These are phyloP conservation scores for Abrostola tripartita DNA, from an alignment of 2,888 invertebrate genomes.

Conservation along the genomic window DNA sequence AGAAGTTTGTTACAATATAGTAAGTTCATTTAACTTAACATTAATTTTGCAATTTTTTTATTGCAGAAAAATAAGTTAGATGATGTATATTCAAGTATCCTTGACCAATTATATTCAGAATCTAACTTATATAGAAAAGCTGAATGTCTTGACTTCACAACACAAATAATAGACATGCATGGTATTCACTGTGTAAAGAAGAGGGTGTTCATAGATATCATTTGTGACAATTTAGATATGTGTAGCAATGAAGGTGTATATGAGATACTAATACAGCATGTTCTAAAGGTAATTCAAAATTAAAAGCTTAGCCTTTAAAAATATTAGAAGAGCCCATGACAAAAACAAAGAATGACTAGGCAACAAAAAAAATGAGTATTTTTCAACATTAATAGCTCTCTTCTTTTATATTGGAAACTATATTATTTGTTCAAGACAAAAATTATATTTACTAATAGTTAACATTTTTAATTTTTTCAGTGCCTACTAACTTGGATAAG, in stretches of 20 bases:
- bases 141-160: constrained; percentile 68
- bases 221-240: constrained; percentile 74
- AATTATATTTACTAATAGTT: neutral
- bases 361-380: no score
- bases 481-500: constrained; percentile 77
- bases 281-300: constrained; percentile 70
- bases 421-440: no score
- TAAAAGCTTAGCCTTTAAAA: no score
- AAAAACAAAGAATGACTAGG: no score
- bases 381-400: no score
- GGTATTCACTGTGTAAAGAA: constrained; percentile 73
- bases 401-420: no score
- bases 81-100: constrained; percentile 66
- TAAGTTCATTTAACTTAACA: neutral
- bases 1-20: neutral
- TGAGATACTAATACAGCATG: constrained; percentile 69
- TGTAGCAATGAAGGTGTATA: constrained; percentile 73
- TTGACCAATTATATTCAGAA: constrained; percentile 75
- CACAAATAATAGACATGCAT: constrained; percentile 68
- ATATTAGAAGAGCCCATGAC: no score
- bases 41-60: constrained; percentile 9
- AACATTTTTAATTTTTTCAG: constrained; percentile 64
- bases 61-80: constrained; percentile 73
- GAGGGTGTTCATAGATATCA: constrained; percentile 67
- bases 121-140: constrained; percentile 77